Percentiles rank a stretch among this genome's conserved stretches.
Conservation (phyloP, 2,888 invertebrate species). For the Lithophane leautieri region DNA sequence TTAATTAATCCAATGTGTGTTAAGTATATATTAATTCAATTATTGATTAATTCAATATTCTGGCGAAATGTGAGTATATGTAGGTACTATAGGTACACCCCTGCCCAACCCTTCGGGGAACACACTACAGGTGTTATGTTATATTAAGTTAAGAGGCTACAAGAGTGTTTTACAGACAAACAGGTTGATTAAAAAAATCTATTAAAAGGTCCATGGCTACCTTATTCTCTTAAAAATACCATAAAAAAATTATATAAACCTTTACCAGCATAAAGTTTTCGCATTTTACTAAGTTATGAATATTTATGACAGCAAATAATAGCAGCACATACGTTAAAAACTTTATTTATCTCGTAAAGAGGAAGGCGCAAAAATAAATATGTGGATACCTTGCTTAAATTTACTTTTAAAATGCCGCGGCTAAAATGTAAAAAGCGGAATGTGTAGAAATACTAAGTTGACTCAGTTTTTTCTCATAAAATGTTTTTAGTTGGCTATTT, state of each 20-base stretch:
- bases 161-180: background rate
- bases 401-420: constrained; percentile 34
- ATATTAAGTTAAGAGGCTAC: too few species aligned
- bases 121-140: too few species aligned
- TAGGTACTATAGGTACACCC: too few species aligned
- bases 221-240: constrained; percentile 7
- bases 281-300: constrained; percentile 52
- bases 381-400: constrained; percentile 48
- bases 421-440: constrained; percentile 38
- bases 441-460: constrained; percentile 33
- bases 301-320: constrained; percentile 55
- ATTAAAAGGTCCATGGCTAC: background rate
- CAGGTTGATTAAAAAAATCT: background rate
- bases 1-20: too few species aligned
- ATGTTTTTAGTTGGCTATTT: constrained; percentile 38
- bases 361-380: constrained; percentile 57
- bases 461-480: constrained; percentile 22
- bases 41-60: too few species aligned
- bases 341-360: constrained; percentile 52
- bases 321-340: constrained; percentile 47
- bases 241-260: constrained; percentile 19
- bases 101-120: too few species aligned
- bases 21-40: too few species aligned
- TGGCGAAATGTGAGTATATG: too few species aligned
- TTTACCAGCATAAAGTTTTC: constrained; percentile 43